Evolutionary conservation across 2,797 vertebrate genomes (phyloP), one percentile per base, ranked within the genome.

Genomic region (Petrocephalus schoutedeni): DNA sequence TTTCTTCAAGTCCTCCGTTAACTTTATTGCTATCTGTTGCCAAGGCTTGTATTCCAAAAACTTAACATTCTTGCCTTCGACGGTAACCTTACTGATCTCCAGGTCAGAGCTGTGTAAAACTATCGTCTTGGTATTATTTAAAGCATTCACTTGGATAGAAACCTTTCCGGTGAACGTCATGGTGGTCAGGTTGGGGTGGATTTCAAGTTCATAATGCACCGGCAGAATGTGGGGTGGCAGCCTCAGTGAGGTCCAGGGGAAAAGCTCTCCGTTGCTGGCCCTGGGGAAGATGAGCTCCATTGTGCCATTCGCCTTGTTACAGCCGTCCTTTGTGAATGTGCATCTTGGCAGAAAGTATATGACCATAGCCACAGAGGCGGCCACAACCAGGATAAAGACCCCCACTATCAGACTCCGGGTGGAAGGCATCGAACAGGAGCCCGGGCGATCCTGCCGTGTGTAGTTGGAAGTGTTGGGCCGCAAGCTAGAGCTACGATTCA

Each of bases 281-380:
- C 95, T 0, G 12, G 97, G 98, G 89, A 96, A 97, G 88, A 97
- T 91, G 9, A 91, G 88, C 92, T 95, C 93, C 23, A 94, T 86
- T 23, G 96, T 93, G 5, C 91, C 93, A 87, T 96, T 97, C 87
- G 89, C 91, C 91, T 95, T 96, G 88, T 86, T 95, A 92, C 98
- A 99, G 86, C 98, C 98, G 87, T 94, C 98, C 96, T 95, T 98
- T 91, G 98, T 98, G 94, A 99, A 99, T 67, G 95, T 98, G 93
- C 98, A 99, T 88, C 95, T 96, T 86, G 98, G 98, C 90, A 99
- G 91, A 91, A 98, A 94, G 93, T 97, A 99, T 89, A 99, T 92
- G 12, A 96, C 95, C 95, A 97, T 95, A 89, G 95, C 93, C 90
- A 98, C 91, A 45, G 97, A 97, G 87, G 95, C 92, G n/a, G 96